Percentiles rank a stretch among this genome's conserved stretches.
These are phyloP conservation scores for Diploscapter pachys DNA, from an alignment of 1,140 invertebrate genomes.

Conservation along the genomic window DNA sequence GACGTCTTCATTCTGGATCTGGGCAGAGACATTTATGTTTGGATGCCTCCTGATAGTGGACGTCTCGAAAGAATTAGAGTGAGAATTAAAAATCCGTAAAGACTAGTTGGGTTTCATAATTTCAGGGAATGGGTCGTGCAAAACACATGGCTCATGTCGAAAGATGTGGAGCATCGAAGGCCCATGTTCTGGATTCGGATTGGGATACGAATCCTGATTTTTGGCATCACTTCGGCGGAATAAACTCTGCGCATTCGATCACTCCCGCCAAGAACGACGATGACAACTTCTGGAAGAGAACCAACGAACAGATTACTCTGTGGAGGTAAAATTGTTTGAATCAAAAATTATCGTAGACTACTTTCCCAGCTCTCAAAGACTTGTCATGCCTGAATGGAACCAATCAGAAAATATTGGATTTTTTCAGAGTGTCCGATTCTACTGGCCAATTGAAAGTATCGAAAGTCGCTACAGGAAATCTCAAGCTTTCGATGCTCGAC, in stretches of 20 bases:
- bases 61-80: slow-evolving; percentile 60
- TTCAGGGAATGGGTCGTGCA: slow-evolving; percentile 48
- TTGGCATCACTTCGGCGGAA: slow-evolving; percentile 53
- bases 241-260: slow-evolving; percentile 34
- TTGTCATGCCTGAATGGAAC: no score
- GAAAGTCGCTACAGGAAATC: slow-evolving; percentile 43
- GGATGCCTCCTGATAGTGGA: slow-evolving; percentile 65
- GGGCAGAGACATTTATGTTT: slow-evolving; percentile 74
- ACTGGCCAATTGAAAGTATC: slow-evolving; percentile 44
- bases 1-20: slow-evolving; percentile 84
- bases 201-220: slow-evolving; percentile 53
- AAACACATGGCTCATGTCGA: slow-evolving; percentile 54
- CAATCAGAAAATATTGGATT: not conserved
- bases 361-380: no score
- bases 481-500: slow-evolving; percentile 43
- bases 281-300: slow-evolving; percentile 52
- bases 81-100: no score
- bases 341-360: no score
- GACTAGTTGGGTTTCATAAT: no score
- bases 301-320: slow-evolving; percentile 47
- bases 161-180: slow-evolving; percentile 48
- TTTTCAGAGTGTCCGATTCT: slow-evolving; percentile 50
- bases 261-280: slow-evolving; percentile 48
- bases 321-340: slow-evolving; percentile 40
- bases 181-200: slow-evolving; percentile 33